Base-by-base conservation (phyloP, 2,113 vertebrate species). In the Crotalus tigris region DNA sequence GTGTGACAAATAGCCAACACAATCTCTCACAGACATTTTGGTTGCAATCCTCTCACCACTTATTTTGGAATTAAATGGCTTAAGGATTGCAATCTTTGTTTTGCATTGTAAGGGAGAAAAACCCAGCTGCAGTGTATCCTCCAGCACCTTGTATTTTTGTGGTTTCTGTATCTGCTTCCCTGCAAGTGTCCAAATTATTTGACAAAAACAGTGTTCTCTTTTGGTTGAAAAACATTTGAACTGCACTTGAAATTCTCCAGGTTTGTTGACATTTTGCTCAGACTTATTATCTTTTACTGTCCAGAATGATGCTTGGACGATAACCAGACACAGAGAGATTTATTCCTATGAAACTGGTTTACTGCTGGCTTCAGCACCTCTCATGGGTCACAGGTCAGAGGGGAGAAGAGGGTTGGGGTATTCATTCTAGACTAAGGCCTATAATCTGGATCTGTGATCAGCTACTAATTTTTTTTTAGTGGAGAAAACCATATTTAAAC, bases 221-320 rank as follows among this genome's bases (percentile, higher is more conserved):
- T 94, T 0, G 5, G 92, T 94, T 85, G 93, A 96, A 96, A 97
- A 97, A 95, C 93, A 95, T 96, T 96, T 95, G 93, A 94, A 93
- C 93, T 91, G 94, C 92, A 94, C 94, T 95, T 96, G 96, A 97
- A 97, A 95, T 95, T 94, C 87, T 96, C 93, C 95, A 96, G 95
- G 95, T 97, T 97, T 97, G 96, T 96, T 97, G 96, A 96, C 93
- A 93, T 97, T 97, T 95, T 96, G 92, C 94, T 95, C 93, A 96
- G 95, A 92, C 95, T 96, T 96, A 95, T 92, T 96, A 96, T 97
- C 96, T 97, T 96, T 96, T 95, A 94, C 96, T 97, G 89, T 97
- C 95, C 96, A 94, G 94, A 96, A 94, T 96, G 95, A 96, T 97
- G 95, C 69, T 95, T 97, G 96, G 96, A 96, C 90, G 61, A 86